Percentiles rank a stretch among this genome's conserved stretches.
These are phyloP conservation scores for Parochlus steinenii DNA, from an alignment of 2,888 invertebrate species.

Conservation along the genomic window DNA sequence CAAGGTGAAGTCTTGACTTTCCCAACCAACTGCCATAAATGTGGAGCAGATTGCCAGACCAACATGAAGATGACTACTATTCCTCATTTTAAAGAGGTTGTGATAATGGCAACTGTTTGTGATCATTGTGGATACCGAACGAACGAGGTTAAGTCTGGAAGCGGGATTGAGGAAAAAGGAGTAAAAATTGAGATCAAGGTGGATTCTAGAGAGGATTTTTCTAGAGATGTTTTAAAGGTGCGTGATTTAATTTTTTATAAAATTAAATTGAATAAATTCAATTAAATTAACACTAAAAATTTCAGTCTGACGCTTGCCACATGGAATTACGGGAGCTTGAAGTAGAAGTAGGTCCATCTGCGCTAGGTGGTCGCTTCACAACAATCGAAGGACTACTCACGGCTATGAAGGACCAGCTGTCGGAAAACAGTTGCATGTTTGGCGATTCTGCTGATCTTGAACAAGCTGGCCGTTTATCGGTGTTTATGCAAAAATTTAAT, in stretches of 20 bases:
- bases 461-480: slow-evolving; percentile 36
- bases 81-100: slow-evolving; percentile 93
- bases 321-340: slow-evolving; percentile 76
- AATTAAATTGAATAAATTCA: slow-evolving; percentile 6
- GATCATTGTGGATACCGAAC: slow-evolving; percentile 81
- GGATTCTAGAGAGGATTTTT: slow-evolving; percentile 56
- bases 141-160: slow-evolving; percentile 91
- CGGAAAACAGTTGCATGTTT: slow-evolving; percentile 44
- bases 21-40: slow-evolving; percentile 71
- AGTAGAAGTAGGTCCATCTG: slow-evolving; percentile 66
- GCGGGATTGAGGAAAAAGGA: slow-evolving; percentile 73
- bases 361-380: slow-evolving; percentile 84
- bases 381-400: slow-evolving; percentile 81
- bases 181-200: slow-evolving; percentile 60
- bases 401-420: slow-evolving; percentile 62
- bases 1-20: slow-evolving; percentile 68
- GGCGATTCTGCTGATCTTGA: slow-evolving; percentile 53
- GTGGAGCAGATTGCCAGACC: slow-evolving; percentile 66
- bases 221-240: slow-evolving; percentile 85
- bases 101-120: slow-evolving; percentile 94
- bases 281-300: no score
- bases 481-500: slow-evolving; percentile 49
- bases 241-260: no score
- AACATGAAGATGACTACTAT: slow-evolving; percentile 91
- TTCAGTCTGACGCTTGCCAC: slow-evolving; percentile 61